Evolutionary conservation across 2,888 invertebrate species (phyloP), one percentile per base, ranked within the genome.

Genomic region (Pharmacophagus antenor): DNA sequence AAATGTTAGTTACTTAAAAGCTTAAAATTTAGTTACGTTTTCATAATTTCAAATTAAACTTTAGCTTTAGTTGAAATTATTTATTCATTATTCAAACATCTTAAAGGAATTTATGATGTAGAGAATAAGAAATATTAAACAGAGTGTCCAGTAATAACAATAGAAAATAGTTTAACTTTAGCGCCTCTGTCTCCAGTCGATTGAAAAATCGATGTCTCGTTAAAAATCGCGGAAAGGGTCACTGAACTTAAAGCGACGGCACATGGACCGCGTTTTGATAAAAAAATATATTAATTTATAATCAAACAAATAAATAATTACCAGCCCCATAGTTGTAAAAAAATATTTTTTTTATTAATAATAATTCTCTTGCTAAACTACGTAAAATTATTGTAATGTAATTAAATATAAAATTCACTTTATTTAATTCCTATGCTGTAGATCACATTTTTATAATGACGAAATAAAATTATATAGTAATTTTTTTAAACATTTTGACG

Each of bases 221-320:
- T 74, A 66, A 69, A 73, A 72, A 70, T 63, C 71, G 66, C 68
- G 56, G 63, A 65, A 65, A 70, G 69, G 60, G 80, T 77, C 79
- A 80, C 64, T 63, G 70, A 79, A 82, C 83, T 66, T 73, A 64
- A 67, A 58, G 64, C 69, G 60, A 62, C 75, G 68, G 70, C 76
- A 72, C 76, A 75, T 77, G 82, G 73, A 75, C 77, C 73, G 76
- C 67, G 68, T 66, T 73, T 71, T 71, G 77, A 80, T 82, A 81
- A 80, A 84, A 80, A 73, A 82, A 82, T 81, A 5, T 22, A 53
- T n/a, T n/a, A 37, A 15, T n/a, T 37, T 15, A 2, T n/a, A 37
- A 4, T 0, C n/a, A 37, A 37, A 37, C 37, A n/a, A n/a, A 37
- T 15, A 10, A n/a, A 37, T n/a, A n/a, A 37, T 4, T 37, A 37